Evolutionary conservation across 2,113 vertebrate genomes (phyloP).

Genomic region (Hemicordylus capensis): DNA sequence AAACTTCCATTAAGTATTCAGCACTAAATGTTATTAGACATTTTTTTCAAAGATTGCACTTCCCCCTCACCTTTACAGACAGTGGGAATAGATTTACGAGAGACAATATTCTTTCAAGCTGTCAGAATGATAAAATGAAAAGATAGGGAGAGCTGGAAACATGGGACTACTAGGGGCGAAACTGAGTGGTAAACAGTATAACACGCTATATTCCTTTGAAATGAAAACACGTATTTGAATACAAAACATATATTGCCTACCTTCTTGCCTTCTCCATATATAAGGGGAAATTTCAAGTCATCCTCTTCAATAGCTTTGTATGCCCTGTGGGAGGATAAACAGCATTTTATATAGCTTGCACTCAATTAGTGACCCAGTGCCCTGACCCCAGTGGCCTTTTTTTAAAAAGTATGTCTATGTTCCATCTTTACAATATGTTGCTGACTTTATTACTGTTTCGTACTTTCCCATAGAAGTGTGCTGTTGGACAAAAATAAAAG

Average conservation of each 20-base stretch:
- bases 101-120: slow-evolving; percentile 54
- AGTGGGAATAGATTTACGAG: slow-evolving; percentile 48
- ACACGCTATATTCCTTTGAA: slow-evolving; percentile 31
- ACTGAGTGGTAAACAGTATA: slow-evolving; percentile 16
- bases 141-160: slow-evolving; percentile 48
- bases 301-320: slow-evolving; percentile 91
- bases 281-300: slow-evolving; percentile 86
- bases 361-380: slow-evolving; percentile 62
- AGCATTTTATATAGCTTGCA: slow-evolving; percentile 61
- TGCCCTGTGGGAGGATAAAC: slow-evolving; percentile 80
- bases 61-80: neutral
- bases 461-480: slow-evolving; percentile 28
- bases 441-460: neutral
- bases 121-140: slow-evolving; percentile 60
- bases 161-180: slow-evolving; percentile 40
- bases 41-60: slow-evolving; percentile 16
- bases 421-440: neutral
- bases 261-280: slow-evolving; percentile 92
- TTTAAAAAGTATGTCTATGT: slow-evolving; percentile 1
- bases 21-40: neutral
- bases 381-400: slow-evolving; percentile 45
- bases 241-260: slow-evolving; percentile 64
- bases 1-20: neutral
- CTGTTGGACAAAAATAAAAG: slow-evolving; percentile 13
- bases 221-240: no score